Evolutionary conservation across 2,888 invertebrate genomes (phyloP).

Genomic region (Notodonta dromedarius): DNA sequence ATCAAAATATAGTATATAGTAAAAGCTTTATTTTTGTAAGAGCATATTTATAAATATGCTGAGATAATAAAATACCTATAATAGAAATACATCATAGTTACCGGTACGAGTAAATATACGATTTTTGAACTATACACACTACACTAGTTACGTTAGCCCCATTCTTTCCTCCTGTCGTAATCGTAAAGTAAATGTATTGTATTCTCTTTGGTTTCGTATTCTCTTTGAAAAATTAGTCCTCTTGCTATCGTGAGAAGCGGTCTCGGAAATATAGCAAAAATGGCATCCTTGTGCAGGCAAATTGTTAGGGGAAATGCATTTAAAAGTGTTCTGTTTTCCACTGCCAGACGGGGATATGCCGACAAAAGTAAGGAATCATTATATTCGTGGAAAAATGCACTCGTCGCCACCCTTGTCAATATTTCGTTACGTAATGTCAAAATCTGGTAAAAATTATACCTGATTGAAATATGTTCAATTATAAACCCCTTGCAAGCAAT

Average conservation of each 20-base stretch:
- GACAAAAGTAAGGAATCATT: conserved; percentile 85
- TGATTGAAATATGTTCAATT: conserved; percentile 1
- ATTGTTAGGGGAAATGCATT: conserved; percentile 86
- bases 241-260: conserved; percentile 79
- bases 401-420: conserved; percentile 60
- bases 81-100: background rate
- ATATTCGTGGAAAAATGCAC: conserved; percentile 36
- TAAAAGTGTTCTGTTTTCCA: conserved; percentile 85
- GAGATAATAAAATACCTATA: no score
- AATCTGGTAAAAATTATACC: conserved; percentile 35
- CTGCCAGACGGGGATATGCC: conserved; percentile 85
- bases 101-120: conserved; percentile 5
- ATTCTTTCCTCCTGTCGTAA: no score
- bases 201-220: conserved; percentile 24
- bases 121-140: conserved; percentile 6
- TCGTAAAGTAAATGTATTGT: no score
- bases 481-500: no score
- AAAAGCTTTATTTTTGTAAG: no score
- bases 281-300: conserved; percentile 91
- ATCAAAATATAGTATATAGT: no score
- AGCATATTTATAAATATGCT: no score
- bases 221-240: conserved; percentile 49
- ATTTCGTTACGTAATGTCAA: conserved; percentile 82
- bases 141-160: conserved; percentile 18
- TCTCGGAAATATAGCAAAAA: conserved; percentile 79